Evolutionary conservation across 2,888 invertebrate species (phyloP).

Genomic region (Leucania comma): DNA sequence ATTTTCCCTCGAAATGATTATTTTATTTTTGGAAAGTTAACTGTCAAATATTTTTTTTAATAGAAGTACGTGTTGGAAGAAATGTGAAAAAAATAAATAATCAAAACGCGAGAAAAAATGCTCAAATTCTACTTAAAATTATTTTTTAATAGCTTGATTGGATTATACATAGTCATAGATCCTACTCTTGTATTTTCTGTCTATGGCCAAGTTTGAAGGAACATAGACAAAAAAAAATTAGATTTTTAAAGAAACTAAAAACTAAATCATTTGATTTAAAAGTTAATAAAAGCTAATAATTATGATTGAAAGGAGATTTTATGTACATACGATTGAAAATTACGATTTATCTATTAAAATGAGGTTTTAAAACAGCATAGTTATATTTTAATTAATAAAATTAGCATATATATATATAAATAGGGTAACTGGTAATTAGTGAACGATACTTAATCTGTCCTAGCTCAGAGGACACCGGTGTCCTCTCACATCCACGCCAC

Average conservation of each 20-base stretch:
- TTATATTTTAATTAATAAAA: too few species aligned
- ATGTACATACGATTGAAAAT: constrained; percentile 18
- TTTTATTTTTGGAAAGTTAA: background rate
- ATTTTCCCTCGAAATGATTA: constrained; percentile 3
- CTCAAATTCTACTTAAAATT: constrained; percentile 35
- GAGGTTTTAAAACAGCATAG: background rate
- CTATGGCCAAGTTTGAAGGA: background rate
- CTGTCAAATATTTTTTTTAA: background rate
- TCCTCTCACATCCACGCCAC: too few species aligned
- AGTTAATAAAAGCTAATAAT: constrained; percentile 30
- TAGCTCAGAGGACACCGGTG: too few species aligned
- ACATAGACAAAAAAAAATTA: constrained; percentile 10
- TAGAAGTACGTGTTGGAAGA: too few species aligned
- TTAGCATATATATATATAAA: too few species aligned
- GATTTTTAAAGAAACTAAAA: constrained; percentile 17
- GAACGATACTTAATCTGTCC: too few species aligned
- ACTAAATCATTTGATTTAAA: constrained; percentile 41
- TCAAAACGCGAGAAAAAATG: background rate
- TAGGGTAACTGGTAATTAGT: too few species aligned
- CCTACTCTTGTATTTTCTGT: constrained; percentile 27
- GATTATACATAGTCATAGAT: constrained; percentile 37
- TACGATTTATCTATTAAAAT: background rate
- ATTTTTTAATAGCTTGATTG: constrained; percentile 38
- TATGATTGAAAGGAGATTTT: background rate
- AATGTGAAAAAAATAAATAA: background rate